Base-by-base conservation (phyloP, 2,797 vertebrate species). In the Neopelma chrysocephalum region DNA sequence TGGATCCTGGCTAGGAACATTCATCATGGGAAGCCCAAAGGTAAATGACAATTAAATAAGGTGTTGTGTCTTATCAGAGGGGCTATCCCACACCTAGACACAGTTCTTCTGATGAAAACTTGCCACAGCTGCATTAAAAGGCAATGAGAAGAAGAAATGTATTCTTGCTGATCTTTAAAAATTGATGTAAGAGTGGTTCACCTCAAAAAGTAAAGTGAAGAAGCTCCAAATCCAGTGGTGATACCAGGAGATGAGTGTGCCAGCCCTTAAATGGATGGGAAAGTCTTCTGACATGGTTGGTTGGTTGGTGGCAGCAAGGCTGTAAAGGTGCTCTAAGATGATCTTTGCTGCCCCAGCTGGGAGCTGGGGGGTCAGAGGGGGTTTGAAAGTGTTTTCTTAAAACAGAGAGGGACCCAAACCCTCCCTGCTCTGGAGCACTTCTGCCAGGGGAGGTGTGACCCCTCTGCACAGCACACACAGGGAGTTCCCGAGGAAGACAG, bases 281-380 rank as follows among this genome's bases (percentile, higher is more conserved):
- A 34, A 23, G 9, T 9, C 43, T 76, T 14, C 72, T 29, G 31
- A 7, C 0, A 0, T 1, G 14, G 2, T 9, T 25, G 15, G 2
- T 9, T 25, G 15, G 14, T 20, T n/a, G 54, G 0, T 48, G 7
- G 22, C 51, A 61, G 31, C 34, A 13, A 29, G 32, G 15, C 38
- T 58, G 25, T 22, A 12, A 26, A 66, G 38, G 1, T n/a, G 20
- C 36, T 47, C 71, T 3, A 1, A 15, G 32, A 11, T 32, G 62
- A 19, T 48, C 58, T 66, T 12, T 50, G 53, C 53, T 88, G 61
- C 65, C 15, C 0, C 2, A 11, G n/a, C 34, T 1, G 3, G 20
- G 57, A 36, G 10, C 42, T 48, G 62, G 26, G 19, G 65, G 42
- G 6, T n/a, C 47, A 10, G 48, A 56, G 54, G 29, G n/a, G 23